Evolutionary conservation across 2,888 invertebrate genomes (phyloP), one percentile per base, ranked within the genome.

Genomic region (Scrobipalpa atriplicella): DNA sequence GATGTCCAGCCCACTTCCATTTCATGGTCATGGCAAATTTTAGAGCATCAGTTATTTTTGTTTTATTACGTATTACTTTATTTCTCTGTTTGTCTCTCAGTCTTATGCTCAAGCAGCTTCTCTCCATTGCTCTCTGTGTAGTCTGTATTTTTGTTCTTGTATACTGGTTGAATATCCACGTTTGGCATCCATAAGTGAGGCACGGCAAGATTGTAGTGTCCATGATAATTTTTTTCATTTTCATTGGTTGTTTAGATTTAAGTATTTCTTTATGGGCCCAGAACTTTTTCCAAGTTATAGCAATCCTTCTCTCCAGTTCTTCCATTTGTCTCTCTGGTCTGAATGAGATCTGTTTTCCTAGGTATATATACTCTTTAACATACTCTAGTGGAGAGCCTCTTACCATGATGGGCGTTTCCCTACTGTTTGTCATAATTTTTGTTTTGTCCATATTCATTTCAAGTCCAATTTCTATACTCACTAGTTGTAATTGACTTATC

Each of bases 261-360:
- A 67, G 16, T n/a, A 67, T 39, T n/a, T 65, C 47, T 43, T 62
- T 67, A 7, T 43, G 13, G 19, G 43, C 21, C 67, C 62, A 67
- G 13, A 19, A 67, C 67, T 19, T 68, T 2, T 65, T 70, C 71
- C 73, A 71, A 2, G 68, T 64, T 19, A 61, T 52, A 16, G 54
- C 61, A 8, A 69, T 56, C 60, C 71, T 65, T 64, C 70, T 67
- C 0, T 62, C 60, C 19, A 72, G 21, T 67, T 73, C 71, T 52
- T 69, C 63, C 7, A n/a, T 64, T 63, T 64, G 2, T n/a, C 36
- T 7, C 64, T 67, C 6, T 16, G 66, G 9, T 58, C 21, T 13
- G 51, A 56, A 51, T 70, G 67, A 18, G 0, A 72, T 52, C 56
- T 68, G 68, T 54, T 72, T 68, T 0, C 69, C 70, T 16, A 73